Evolutionary conservation across 2,113 vertebrate genomes (phyloP).

Genomic region (Smithornis capensis): DNA sequence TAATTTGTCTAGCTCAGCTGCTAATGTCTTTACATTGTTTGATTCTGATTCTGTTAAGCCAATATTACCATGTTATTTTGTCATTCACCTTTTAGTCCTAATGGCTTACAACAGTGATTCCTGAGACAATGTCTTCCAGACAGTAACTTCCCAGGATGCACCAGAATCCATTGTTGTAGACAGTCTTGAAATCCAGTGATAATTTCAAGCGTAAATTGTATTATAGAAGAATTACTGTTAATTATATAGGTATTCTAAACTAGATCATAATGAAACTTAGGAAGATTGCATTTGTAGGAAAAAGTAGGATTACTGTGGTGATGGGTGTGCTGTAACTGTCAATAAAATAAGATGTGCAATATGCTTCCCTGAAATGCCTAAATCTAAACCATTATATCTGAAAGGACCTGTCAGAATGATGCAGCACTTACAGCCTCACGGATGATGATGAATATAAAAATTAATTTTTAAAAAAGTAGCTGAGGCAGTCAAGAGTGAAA

Average conservation of each 20-base stretch:
- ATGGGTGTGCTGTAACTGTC: background rate
- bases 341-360: background rate
- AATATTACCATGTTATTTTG: background rate
- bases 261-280: background rate
- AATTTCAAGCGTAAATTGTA: background rate
- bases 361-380: background rate
- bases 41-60: background rate
- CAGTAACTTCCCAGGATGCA: background rate
- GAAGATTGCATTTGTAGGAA: background rate
- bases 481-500: background rate
- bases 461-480: background rate
- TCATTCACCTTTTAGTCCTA: background rate
- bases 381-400: background rate
- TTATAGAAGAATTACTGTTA: background rate
- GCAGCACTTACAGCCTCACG: background rate
- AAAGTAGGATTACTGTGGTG: background rate
- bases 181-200: background rate
- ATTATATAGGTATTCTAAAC: background rate
- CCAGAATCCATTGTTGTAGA: background rate
- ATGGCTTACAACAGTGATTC: background rate
- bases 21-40: background rate
- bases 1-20: background rate
- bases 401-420: background rate
- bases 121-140: background rate
- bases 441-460: background rate